Evolutionary conservation across 2,797 vertebrate species (phyloP).

Genomic region (Hyperoplus lanceolatus): DNA sequence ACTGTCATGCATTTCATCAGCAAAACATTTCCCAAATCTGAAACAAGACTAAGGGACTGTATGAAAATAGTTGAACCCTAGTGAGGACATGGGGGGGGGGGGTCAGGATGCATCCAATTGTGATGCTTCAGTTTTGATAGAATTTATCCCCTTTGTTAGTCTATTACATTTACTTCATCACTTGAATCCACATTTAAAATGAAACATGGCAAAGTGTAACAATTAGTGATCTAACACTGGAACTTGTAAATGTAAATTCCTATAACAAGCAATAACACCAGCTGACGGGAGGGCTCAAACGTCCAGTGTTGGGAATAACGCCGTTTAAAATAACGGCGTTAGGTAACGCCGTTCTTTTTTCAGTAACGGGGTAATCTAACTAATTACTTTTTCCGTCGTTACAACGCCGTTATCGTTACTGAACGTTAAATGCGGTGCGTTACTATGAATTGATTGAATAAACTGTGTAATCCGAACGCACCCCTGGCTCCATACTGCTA

Average conservation of each 20-base stretch:
- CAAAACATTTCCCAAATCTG: neutral
- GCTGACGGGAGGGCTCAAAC: neutral
- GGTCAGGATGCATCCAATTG: neutral
- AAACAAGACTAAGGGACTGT: neutral
- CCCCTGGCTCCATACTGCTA: too few species aligned
- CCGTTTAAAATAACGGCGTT: too few species aligned
- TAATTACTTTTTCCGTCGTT: too few species aligned
- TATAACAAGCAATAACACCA: neutral
- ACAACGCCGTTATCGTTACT: too few species aligned
- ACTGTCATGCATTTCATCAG: neutral
- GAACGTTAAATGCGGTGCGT: too few species aligned
- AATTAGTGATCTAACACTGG: neutral
- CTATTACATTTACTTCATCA: neutral
- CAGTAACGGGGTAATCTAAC: too few species aligned
- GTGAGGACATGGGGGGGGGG: too few species aligned
- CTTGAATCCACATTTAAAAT: neutral
- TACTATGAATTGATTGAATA: too few species aligned
- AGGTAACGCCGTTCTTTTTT: too few species aligned
- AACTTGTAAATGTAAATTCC: neutral
- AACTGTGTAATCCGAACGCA: too few species aligned
- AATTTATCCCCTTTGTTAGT: neutral
- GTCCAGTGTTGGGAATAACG: too few species aligned
- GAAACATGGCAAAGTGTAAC: neutral
- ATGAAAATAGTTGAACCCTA: neutral
- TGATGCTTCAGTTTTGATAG: neutral